Conservation (phyloP, 2,797 vertebrate genomes). For the Gymnopithys bicolor region DNA sequence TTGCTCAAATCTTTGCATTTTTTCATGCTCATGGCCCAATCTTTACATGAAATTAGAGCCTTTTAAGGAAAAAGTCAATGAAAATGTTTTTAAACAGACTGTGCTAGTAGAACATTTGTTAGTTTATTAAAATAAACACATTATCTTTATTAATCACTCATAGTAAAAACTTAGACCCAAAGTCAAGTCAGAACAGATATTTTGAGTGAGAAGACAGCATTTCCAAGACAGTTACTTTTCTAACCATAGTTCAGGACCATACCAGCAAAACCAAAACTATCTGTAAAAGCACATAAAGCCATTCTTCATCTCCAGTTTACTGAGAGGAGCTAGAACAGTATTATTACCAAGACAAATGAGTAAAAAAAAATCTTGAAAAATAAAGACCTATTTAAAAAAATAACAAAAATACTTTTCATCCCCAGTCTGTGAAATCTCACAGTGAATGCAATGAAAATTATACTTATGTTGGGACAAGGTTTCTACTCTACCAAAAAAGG, state of each 20-base stretch:
- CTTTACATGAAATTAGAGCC: background rate
- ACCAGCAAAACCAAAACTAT: background rate
- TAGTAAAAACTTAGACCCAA: background rate
- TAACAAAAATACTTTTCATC: background rate
- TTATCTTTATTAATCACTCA: background rate
- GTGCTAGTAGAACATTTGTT: background rate
- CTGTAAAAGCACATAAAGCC: background rate
- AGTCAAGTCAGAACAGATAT: background rate
- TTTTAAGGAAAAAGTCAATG: background rate
- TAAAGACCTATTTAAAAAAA: background rate
- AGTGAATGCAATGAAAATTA: background rate
- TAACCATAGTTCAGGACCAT: background rate
- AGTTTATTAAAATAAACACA: background rate
- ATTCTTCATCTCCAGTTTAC: background rate
- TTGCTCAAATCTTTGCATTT: background rate
- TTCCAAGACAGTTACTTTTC: background rate
- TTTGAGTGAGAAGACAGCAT: background rate
- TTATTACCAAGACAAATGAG: background rate
- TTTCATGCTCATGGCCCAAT: background rate
- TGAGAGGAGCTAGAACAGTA: background rate
- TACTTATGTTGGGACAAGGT: background rate
- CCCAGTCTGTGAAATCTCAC: background rate
- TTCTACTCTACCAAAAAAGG: slow-evolving; percentile 5
- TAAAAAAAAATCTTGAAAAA: background rate
- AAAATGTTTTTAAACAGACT: slow-evolving; percentile 3